phyloP scores from a whole-genome alignment of 1,140 invertebrate genomes.

The Drosophila varians region DNA sequence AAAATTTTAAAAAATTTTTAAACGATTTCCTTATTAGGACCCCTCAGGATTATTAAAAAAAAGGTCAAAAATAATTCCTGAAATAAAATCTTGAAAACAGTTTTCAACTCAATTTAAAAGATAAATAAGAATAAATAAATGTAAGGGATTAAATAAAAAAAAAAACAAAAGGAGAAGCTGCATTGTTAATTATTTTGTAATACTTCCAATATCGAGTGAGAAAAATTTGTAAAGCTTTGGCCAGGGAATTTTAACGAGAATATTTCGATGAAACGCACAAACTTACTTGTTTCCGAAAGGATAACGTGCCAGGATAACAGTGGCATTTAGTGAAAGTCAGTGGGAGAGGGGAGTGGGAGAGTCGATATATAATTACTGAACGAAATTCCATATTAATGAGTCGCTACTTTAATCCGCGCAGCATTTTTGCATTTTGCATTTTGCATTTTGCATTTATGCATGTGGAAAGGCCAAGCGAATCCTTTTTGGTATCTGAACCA shows the following conservation, averaged over 20 bases:
- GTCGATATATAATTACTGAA: conserved; percentile 47
- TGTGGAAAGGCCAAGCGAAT: too few species aligned
- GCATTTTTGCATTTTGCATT: conserved; percentile 35
- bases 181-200: too few species aligned
- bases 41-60: too few species aligned
- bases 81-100: too few species aligned
- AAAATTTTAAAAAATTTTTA: too few species aligned
- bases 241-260: neutral
- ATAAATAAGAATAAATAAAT: neutral
- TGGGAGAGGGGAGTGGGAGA: too few species aligned
- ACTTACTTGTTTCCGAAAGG: neutral
- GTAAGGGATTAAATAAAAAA: neutral
- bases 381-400: conserved; percentile 41
- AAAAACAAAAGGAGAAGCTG: neutral
- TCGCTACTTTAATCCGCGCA: conserved; percentile 32
- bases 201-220: too few species aligned
- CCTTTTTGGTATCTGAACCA: conserved; percentile 11
- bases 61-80: too few species aligned
- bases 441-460: too few species aligned
- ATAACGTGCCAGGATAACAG: neutral
- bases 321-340: neutral
- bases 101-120: neutral
- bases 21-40: too few species aligned
- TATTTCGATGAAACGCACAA: neutral
- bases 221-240: too few species aligned